Evolutionary conservation across 1,140 invertebrate species (phyloP), one percentile per base, ranked within the genome.

Genomic region (Brachionus manjavacas): DNA sequence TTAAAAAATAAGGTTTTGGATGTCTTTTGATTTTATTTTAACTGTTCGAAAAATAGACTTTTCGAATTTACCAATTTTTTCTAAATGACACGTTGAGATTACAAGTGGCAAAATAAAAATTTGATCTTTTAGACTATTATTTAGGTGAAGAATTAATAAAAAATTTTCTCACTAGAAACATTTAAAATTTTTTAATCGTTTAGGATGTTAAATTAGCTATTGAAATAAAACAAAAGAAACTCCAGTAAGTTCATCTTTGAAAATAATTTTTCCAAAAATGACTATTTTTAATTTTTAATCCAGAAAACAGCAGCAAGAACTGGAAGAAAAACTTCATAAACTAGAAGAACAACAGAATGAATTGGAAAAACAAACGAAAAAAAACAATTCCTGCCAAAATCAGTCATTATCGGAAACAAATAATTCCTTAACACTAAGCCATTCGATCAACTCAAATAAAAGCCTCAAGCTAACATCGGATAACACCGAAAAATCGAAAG

Each of bases 151-250:
- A 35, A 35, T 35, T 7, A 35, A 35, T 35, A 6, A 1, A 35
- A 35, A 35, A 35, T 46, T 46, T 46, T 46, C 14, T 46, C 14
- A n/a, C 4, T 46, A 14, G 2, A 46, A 46, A 46, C 2, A 12
- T 43, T 46, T 14, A 46, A 46, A 46, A 46, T 46, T n/a, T 46
- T 66, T 31, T 8, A 66, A 66, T 20, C 39, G 16, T 68, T 39
- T 12, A 68, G 66, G 66, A 68, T 68, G 66, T 68, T 11, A 80
- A 80, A 64, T 39, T 64, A 4, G 78, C 78, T n/a, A 80, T 80
- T 25, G 78, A 80, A 41, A 12, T 35, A 0, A 80, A 80, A 12
- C 78, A 80, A 80, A 80, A 64, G 28, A 14, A 80, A 23, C 46
- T 80, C 9, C 49, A 55, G 66, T 68, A 68, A 68, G 20, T 31